Evolutionary conservation across 2,797 vertebrate genomes (phyloP).

Genomic region (Nannoperca australis): DNA sequence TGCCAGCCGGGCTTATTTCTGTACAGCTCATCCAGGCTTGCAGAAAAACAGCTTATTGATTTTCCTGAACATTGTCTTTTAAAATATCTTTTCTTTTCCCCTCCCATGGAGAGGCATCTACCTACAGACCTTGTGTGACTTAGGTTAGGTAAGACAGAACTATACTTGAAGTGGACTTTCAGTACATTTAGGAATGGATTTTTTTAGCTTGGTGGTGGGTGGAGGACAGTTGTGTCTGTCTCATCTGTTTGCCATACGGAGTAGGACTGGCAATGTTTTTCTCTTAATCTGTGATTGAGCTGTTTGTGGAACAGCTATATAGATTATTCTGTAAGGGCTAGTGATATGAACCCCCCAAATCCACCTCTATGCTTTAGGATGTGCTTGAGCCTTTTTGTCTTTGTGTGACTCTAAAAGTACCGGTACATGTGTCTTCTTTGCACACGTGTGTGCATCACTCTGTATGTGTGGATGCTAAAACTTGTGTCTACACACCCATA

Average conservation of each 20-base stretch:
- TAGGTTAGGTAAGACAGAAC: conserved; percentile 26
- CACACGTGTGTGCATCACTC: background rate
- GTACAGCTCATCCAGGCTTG: conserved; percentile 41
- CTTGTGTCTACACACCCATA: conserved; percentile 1
- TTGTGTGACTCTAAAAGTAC: background rate
- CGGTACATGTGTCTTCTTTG: background rate
- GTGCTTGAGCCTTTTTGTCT: background rate
- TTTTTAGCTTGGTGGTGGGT: conserved; percentile 23
- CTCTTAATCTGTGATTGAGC: conserved; percentile 4
- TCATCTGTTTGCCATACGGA: conserved; percentile 13
- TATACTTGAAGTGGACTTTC: background rate
- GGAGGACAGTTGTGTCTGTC: background rate
- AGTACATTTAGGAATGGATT: conserved; percentile 10
- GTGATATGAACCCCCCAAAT: background rate
- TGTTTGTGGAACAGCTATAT: background rate
- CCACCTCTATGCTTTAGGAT: conserved; percentile 2
- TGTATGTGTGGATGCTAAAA: background rate
- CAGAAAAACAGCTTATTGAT: conserved; percentile 59
- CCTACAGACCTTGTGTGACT: conserved; percentile 38
- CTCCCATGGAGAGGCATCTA: conserved; percentile 37
- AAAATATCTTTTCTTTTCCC: background rate
- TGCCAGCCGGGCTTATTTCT: conserved; percentile 59
- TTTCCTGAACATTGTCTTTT: conserved; percentile 26
- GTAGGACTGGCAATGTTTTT: background rate
- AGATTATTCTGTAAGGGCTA: background rate